Percentiles rank a stretch among this genome's conserved stretches.
phyloP scores from a whole-genome alignment of 1,140 invertebrate species.

The Luehdorfia chinensis region DNA sequence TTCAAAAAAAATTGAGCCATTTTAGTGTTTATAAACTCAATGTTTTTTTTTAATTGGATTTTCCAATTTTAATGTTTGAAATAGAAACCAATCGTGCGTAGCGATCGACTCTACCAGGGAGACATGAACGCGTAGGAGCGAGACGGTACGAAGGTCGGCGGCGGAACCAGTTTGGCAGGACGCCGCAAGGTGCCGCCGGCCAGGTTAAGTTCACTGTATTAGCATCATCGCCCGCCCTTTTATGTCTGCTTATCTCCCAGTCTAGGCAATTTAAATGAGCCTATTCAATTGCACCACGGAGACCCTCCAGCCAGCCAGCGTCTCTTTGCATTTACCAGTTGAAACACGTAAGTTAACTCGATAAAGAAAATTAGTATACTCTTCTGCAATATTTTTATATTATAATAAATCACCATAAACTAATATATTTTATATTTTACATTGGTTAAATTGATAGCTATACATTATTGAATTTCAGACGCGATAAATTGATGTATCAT shows the following conservation, averaged over 20 bases:
- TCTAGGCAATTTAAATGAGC: slow-evolving; percentile 64
- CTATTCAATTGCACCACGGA: slow-evolving; percentile 60
- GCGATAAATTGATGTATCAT: background rate
- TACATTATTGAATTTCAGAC: no score
- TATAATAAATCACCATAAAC: no score
- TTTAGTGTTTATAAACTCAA: no score
- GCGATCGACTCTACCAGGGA: slow-evolving; percentile 57
- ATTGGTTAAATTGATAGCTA: no score
- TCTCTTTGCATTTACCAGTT: no score
- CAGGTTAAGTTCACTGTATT: slow-evolving; percentile 71
- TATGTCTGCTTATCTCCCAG: slow-evolving; percentile 63
- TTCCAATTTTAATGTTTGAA: no score
- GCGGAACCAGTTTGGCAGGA: slow-evolving; percentile 67
- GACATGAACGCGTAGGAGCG: slow-evolving; percentile 50
- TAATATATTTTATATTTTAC: no score
- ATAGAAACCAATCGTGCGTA: slow-evolving; percentile 51
- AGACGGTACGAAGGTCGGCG: slow-evolving; percentile 59
- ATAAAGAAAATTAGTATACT: no score
- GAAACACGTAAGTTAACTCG: no score
- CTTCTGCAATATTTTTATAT: no score
- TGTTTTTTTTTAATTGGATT: no score
- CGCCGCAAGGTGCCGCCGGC: slow-evolving; percentile 67
- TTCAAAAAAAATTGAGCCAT: no score
- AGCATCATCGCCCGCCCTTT: slow-evolving; percentile 71
- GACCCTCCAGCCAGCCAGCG: slow-evolving; percentile 21